phyloP scores from a whole-genome alignment of 1,140 invertebrate genomes.

The Eriosoma lanigerum region DNA sequence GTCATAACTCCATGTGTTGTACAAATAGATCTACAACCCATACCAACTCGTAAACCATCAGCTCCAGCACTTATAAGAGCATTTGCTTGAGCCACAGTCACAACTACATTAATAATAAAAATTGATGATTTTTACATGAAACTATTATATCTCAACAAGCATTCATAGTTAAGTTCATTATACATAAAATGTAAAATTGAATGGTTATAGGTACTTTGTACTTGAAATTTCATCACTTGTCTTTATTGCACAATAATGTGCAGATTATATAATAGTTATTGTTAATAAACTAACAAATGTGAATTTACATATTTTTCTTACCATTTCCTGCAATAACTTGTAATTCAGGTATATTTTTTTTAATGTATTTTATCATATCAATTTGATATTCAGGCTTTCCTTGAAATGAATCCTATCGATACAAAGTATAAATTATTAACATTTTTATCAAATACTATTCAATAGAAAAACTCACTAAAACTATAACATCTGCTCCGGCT shows the following conservation, averaged over 20 bases:
- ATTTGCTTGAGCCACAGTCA: slow-evolving; percentile 92
- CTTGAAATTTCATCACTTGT: no score
- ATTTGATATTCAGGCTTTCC: slow-evolving; percentile 97
- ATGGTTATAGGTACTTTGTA: no score
- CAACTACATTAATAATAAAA: no score
- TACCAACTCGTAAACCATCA: slow-evolving; percentile 93
- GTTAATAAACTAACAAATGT: no score
- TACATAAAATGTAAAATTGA: no score
- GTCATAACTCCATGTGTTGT: slow-evolving; percentile 99
- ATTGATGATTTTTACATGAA: no score
- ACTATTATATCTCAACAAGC: no score
- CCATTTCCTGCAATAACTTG: slow-evolving; percentile 96
- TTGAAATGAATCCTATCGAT: slow-evolving; percentile 88
- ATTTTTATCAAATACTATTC: neutral
- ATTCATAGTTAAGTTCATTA: no score
- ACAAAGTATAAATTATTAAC: slow-evolving; percentile 43
- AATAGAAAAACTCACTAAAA: slow-evolving; percentile 68
- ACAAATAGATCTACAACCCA: slow-evolving; percentile 98
- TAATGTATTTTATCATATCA: slow-evolving; percentile 92
- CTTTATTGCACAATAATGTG: no score
- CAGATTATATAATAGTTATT: neutral
- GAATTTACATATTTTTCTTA: slow-evolving; percentile 56
- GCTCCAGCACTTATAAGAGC: slow-evolving; percentile 96
- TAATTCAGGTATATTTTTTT: slow-evolving; percentile 82
- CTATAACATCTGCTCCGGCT: slow-evolving; percentile 96